Conservation (phyloP, 2,888 invertebrate genomes). For the Clitarchus hookeri region DNA sequence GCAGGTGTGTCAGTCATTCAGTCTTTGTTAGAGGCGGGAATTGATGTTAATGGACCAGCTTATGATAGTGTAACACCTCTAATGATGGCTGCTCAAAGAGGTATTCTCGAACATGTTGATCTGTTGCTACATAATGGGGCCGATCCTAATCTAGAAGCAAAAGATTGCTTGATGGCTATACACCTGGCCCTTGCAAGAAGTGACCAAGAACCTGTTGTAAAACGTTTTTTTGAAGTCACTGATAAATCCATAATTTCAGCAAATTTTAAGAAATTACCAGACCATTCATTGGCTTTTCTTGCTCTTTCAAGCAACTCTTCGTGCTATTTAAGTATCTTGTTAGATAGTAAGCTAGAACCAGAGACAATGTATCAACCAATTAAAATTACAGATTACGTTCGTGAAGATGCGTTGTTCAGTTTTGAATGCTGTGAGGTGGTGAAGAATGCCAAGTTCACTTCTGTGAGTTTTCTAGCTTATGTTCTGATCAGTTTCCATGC, state of each 20-base stretch:
- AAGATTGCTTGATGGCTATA: constrained; percentile 20
- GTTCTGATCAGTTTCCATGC: background rate
- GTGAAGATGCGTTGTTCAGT: background rate
- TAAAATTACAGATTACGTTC: background rate
- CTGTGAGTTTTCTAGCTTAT: constrained; percentile 3
- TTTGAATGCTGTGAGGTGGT: background rate
- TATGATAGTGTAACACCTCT: constrained; percentile 28
- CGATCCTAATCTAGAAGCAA: constrained; percentile 19
- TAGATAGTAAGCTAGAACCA: background rate
- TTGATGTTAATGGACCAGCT: background rate
- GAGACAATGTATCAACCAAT: constrained; percentile 5
- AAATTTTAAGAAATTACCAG: background rate
- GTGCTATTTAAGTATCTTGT: background rate
- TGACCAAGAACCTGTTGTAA: background rate
- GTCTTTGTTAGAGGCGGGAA: background rate
- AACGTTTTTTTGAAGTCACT: background rate
- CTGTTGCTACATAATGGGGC: constrained; percentile 28
- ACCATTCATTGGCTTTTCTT: background rate
- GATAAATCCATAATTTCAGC: background rate
- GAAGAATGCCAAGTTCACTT: background rate
- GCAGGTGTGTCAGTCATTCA: background rate
- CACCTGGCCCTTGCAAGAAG: constrained; percentile 22
- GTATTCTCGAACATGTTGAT: constrained; percentile 11
- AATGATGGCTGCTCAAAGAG: constrained; percentile 29
- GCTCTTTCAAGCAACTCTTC: background rate